Conservation (phyloP, 2,888 invertebrate species). For the Metallyticus violacea region DNA sequence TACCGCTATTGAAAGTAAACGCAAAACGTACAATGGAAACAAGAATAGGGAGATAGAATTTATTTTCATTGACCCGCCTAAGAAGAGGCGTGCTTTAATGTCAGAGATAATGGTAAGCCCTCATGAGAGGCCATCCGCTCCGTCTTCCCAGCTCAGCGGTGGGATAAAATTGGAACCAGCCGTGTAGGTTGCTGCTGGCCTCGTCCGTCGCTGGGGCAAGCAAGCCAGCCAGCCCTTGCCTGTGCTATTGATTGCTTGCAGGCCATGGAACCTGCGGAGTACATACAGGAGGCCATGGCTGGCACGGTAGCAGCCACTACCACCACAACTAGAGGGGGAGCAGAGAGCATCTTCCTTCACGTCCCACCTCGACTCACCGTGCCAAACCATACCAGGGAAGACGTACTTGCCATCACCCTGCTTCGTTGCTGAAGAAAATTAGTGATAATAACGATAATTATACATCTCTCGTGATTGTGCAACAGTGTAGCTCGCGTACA, state of each 20-base stretch:
- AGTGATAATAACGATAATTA: not conserved
- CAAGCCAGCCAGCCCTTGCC: constrained; percentile 1
- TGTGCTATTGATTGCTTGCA: constrained; percentile 17
- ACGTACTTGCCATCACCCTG: not conserved
- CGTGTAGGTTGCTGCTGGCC: not conserved
- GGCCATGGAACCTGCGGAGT: constrained; percentile 14
- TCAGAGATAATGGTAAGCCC: not conserved
- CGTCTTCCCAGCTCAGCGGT: not conserved
- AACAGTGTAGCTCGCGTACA: not conserved
- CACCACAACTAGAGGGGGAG: not conserved
- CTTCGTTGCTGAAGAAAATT: not conserved
- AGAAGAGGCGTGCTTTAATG: not conserved
- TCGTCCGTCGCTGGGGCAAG: not conserved
- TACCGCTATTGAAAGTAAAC: not conserved
- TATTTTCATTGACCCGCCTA: not conserved
- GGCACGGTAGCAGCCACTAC: not conserved
- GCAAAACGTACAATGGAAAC: not conserved
- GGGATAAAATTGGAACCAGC: not conserved
- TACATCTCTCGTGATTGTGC: not conserved
- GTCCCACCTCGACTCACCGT: not conserved
- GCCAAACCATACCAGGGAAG: not conserved
- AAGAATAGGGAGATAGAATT: not conserved
- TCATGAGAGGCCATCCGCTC: not conserved
- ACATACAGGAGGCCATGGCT: not conserved
- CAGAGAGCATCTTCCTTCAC: not conserved